phyloP scores from a whole-genome alignment of 2,888 invertebrate species.

The Amblyjoppa proteus region DNA sequence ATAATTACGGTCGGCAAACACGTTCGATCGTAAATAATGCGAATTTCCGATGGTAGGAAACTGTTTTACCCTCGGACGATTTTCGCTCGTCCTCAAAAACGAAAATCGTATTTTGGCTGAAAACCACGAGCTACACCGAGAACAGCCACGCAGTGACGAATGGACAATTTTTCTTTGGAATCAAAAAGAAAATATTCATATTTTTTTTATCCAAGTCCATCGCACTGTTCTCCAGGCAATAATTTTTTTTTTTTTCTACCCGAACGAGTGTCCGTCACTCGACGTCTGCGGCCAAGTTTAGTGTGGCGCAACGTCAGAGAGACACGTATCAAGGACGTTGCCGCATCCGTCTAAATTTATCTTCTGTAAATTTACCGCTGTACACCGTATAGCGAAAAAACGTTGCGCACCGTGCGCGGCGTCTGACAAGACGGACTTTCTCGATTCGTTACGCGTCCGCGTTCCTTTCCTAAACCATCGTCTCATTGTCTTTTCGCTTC shows the following conservation, averaged over 20 bases:
- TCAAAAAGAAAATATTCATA: not conserved
- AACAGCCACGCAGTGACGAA: not conserved
- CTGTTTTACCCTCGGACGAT: not conserved
- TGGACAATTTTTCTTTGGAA: too few species aligned
- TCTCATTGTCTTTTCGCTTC: not conserved
- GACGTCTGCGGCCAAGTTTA: slow-evolving; percentile 12
- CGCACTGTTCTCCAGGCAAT: not conserved
- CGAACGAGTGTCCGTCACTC: not conserved
- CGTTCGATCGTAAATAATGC: not conserved
- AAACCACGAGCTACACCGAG: not conserved
- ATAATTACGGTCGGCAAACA: not conserved
- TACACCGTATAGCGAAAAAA: slow-evolving; percentile 41
- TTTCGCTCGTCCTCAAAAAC: not conserved
- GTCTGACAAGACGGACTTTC: slow-evolving; percentile 43
- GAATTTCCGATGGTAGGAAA: not conserved
- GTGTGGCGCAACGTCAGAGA: slow-evolving; percentile 21
- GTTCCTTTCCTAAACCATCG: slow-evolving; percentile 27
- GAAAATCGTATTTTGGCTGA: not conserved
- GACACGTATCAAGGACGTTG: slow-evolving; percentile 61
- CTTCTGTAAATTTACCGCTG: slow-evolving; percentile 22
- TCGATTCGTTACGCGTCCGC: slow-evolving; percentile 59
- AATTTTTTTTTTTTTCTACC: not conserved
- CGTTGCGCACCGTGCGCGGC: slow-evolving; percentile 26
- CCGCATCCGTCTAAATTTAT: slow-evolving; percentile 68
- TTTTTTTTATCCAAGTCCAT: not conserved